These are phyloP conservation scores for Notechis scutatus DNA, from an alignment of 2,113 vertebrate species.

Conservation along the genomic window DNA sequence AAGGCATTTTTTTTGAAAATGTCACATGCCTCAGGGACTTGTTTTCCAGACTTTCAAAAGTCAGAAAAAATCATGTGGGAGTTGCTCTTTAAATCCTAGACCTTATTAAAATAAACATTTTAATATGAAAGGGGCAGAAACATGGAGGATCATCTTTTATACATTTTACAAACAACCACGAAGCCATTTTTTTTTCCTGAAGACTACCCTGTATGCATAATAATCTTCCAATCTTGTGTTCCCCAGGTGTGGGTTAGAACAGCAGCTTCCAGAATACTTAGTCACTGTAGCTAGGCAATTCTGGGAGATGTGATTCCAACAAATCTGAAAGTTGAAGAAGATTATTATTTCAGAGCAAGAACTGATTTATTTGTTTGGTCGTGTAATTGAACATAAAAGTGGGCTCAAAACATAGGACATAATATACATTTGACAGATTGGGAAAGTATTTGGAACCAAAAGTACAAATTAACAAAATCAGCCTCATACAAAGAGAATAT, in stretches of 20 bases:
- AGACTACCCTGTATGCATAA: background rate
- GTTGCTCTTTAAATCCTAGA: background rate
- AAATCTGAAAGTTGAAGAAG: background rate
- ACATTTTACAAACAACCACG: background rate
- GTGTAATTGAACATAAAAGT: background rate
- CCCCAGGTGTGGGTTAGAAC: background rate
- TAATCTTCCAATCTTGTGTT: background rate
- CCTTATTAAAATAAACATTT: background rate
- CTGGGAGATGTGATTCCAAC: background rate
- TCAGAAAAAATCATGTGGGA: background rate
- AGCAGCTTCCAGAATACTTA: background rate
- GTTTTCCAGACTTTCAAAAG: background rate
- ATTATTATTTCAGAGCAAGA: background rate
- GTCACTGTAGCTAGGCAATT: background rate
- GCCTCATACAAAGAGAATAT: too few relatives aligned
- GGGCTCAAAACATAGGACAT: too few relatives aligned
- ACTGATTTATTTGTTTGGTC: background rate
- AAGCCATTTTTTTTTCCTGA: background rate
- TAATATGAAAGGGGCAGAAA: background rate
- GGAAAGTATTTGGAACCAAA: too few relatives aligned
- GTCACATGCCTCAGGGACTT: background rate
- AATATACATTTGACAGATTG: too few relatives aligned
- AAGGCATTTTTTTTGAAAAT: background rate
- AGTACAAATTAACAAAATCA: too few relatives aligned
- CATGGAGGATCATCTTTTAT: background rate